Evolutionary conservation across 2,113 vertebrate genomes (phyloP).

Genomic region (Psammodynastes pulverulentus): DNA sequence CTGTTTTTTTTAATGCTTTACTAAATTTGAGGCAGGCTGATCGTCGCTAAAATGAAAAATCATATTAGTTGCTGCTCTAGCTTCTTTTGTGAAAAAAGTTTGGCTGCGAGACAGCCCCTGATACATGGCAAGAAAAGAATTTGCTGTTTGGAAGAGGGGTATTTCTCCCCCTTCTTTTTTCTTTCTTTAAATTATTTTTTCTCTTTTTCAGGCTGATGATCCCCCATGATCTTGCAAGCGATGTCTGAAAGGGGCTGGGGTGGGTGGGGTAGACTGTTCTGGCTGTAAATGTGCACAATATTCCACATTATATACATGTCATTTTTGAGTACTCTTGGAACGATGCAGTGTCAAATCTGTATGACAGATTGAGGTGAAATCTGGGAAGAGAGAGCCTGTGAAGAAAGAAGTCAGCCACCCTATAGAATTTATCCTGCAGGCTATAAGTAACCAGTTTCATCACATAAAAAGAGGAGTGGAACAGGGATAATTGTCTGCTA

Average conservation of each 20-base stretch:
- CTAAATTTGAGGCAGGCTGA: conserved; percentile 25
- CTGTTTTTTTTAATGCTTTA: conserved; percentile 3
- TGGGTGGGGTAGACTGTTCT: conserved; percentile 64
- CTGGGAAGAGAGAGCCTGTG: conserved; percentile 84
- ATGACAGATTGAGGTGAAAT: conserved; percentile 99
- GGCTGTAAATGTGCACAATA: conserved; percentile 98
- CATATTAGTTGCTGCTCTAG: neutral
- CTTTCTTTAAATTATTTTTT: neutral
- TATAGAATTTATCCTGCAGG: conserved; percentile 84
- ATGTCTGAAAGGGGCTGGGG: conserved; percentile 60
- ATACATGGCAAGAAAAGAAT: conserved; percentile 35
- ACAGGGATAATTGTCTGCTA: conserved; percentile 71
- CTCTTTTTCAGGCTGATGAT: conserved; percentile 42
- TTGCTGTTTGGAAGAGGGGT: conserved; percentile 6
- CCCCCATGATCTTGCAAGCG: conserved; percentile 61
- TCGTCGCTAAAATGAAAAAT: conserved; percentile 39
- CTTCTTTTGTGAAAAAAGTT: conserved; percentile 41
- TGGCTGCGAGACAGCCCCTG: neutral
- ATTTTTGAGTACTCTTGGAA: conserved; percentile 88
- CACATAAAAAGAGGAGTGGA: conserved; percentile 56
- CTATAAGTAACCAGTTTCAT: conserved; percentile 71
- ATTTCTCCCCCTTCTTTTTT: neutral
- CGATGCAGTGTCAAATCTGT: conserved; percentile 97
- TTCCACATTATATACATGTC: conserved; percentile 99
- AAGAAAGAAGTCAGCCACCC: conserved; percentile 84